These are phyloP conservation scores for Calliphora vicina DNA, from an alignment of 1,140 invertebrate species.

Conservation along the genomic window DNA sequence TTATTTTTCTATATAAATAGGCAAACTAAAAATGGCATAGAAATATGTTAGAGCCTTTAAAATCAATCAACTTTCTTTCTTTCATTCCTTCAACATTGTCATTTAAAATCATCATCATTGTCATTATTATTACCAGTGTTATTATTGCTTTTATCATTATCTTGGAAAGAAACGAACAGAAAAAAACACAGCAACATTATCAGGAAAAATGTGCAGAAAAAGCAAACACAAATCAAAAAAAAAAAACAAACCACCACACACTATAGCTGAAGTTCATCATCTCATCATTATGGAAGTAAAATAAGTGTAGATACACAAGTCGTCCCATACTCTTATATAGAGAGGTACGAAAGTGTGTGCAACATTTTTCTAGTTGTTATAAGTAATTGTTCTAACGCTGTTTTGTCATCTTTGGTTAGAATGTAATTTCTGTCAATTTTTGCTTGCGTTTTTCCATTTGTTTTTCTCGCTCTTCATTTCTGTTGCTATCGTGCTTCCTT, in stretches of 20 bases:
- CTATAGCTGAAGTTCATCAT: slow-evolving; percentile 15
- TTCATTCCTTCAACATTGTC: not conserved
- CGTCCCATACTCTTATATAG: not conserved
- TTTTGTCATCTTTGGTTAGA: slow-evolving; percentile 27
- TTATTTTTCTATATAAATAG: not conserved
- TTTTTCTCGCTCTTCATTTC: not conserved
- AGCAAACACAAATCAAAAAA: too few species aligned
- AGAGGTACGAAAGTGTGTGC: not conserved
- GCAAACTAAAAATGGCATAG: not conserved
- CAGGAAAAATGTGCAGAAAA: too few species aligned
- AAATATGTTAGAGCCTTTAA: slow-evolving; percentile 10
- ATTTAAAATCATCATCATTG: not conserved
- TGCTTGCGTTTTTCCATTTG: not conserved
- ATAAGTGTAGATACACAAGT: not conserved
- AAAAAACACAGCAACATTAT: not conserved
- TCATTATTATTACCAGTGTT: not conserved
- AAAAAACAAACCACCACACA: not conserved
- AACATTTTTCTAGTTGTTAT: slow-evolving; percentile 26
- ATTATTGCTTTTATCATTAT: not conserved
- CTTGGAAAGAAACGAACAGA: not conserved
- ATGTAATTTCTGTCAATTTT: slow-evolving; percentile 20
- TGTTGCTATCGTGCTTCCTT: not conserved
- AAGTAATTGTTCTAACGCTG: slow-evolving; percentile 33
- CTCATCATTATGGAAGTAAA: not conserved
- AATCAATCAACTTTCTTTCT: not conserved